Evolutionary conservation across 2,113 vertebrate species (phyloP).

Genomic region (Nasalis larvatus): DNA sequence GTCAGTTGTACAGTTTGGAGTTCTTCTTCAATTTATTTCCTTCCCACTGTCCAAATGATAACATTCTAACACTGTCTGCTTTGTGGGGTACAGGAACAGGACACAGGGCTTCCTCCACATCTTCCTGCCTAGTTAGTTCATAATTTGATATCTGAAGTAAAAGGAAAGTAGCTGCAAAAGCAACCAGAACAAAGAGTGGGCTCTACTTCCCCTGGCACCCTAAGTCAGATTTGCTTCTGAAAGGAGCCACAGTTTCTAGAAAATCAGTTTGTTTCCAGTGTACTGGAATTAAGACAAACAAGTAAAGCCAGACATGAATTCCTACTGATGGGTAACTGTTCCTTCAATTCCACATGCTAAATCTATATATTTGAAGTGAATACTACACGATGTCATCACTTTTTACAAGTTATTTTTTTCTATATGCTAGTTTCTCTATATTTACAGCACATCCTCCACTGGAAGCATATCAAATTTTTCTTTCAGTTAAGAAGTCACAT

Average conservation of each 20-base stretch:
- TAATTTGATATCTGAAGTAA: neutral
- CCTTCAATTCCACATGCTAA: neutral
- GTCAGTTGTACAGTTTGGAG: neutral
- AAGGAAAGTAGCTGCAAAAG: neutral
- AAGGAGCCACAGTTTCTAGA: neutral
- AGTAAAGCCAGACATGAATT: neutral
- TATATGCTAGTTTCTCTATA: neutral
- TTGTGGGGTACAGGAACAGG: neutral
- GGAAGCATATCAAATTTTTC: neutral
- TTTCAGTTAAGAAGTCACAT: neutral
- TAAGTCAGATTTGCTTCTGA: neutral
- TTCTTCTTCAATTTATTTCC: conserved; percentile 3
- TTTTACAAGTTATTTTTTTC: neutral
- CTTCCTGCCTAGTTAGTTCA: conserved; percentile 31
- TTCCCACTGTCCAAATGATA: neutral
- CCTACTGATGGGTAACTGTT: neutral
- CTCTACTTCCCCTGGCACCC: neutral
- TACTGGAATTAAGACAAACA: neutral
- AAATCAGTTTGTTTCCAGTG: neutral
- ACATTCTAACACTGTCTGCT: neutral
- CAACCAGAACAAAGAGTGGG: neutral
- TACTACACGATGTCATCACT: neutral
- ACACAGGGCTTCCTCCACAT: neutral
- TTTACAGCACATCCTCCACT: neutral
- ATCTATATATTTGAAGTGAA: neutral